Evolutionary conservation across 1,140 invertebrate species (phyloP), one percentile per base, ranked within the genome.

Genomic region (Solenopsis invicta): DNA sequence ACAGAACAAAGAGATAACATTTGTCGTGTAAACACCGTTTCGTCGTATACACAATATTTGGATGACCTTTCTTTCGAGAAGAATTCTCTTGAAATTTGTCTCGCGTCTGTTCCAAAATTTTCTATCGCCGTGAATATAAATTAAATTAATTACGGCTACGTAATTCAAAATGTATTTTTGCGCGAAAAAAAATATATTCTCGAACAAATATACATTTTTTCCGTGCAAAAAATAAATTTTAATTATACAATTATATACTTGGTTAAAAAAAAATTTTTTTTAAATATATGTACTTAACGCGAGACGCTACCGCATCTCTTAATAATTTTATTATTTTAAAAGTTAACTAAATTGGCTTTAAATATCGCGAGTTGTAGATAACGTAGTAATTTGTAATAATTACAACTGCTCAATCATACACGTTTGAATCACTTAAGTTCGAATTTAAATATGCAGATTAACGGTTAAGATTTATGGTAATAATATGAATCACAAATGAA

Each of bases 41-140:
- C 16, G 1, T 50, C 62, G 8, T 2, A n/a, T 18, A 4, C 48
- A 10, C 56, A 80, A 48, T 18, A 56, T 18, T n/a, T 61, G 41
- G 9, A 13, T 67, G 45, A 80, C 77, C 77, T 80, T 80, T 52
- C 29, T 69, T 29, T 8, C 13, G 37, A 41, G 48, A 71, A n/a
- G 37, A 41, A 10, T 64, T 50, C 10, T 2, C 12, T 78, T 3
- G 21, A 18, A 67, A 80, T 69, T 80, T 80, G 10, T 13, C 37
- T 67, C 29, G 9, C 18, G 24, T 37, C 1, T 29, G 9, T 21
- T 2, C 10, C 5, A 6, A 24, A 41, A 24, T 10, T 67, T n/a
- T 54, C 2, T 16, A n/a, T 41, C 37, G 12, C 0, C 29, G 8
- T 9, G 34, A 34, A 37, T 66, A 1, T 67, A 18, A 12, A 69